A percentile compares a stretch with the other conserved stretches of the same genome.
Conservation (phyloP, 2,888 invertebrate genomes). For the Saturnia pavonia region DNA sequence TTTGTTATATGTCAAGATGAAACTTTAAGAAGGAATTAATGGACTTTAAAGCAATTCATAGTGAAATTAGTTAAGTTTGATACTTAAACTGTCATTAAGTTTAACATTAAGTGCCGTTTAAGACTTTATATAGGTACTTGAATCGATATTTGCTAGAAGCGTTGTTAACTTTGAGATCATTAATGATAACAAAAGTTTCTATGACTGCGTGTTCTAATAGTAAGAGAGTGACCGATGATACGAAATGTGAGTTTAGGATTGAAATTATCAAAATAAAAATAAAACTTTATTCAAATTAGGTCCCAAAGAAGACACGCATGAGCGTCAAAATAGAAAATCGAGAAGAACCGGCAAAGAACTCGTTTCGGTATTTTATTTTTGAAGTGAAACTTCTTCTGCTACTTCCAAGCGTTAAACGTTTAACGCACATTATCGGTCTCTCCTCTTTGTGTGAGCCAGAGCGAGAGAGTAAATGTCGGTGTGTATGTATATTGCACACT, state of each 20-base stretch:
- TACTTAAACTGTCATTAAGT: conserved; percentile 3
- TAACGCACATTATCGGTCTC: too few relatives aligned
- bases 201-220: background rate
- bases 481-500: too few relatives aligned
- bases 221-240: background rate
- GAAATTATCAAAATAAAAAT: too few relatives aligned
- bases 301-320: too few relatives aligned
- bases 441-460: too few relatives aligned
- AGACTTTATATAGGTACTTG: background rate
- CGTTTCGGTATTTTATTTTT: too few relatives aligned
- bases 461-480: too few relatives aligned
- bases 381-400: too few relatives aligned
- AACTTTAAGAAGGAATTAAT: background rate
- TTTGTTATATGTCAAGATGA: background rate
- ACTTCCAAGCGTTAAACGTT: too few relatives aligned
- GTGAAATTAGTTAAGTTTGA: background rate
- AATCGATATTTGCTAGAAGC: background rate
- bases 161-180: background rate
- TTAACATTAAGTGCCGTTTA: background rate
- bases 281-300: too few relatives aligned
- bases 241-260: background rate
- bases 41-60: background rate
- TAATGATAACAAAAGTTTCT: background rate
- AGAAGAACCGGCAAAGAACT: too few relatives aligned
- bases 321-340: too few relatives aligned